A percentile compares a stretch with the other conserved stretches of the same genome.
phyloP scores from a whole-genome alignment of 2,113 vertebrate genomes.

The Antechinus flavipes region DNA sequence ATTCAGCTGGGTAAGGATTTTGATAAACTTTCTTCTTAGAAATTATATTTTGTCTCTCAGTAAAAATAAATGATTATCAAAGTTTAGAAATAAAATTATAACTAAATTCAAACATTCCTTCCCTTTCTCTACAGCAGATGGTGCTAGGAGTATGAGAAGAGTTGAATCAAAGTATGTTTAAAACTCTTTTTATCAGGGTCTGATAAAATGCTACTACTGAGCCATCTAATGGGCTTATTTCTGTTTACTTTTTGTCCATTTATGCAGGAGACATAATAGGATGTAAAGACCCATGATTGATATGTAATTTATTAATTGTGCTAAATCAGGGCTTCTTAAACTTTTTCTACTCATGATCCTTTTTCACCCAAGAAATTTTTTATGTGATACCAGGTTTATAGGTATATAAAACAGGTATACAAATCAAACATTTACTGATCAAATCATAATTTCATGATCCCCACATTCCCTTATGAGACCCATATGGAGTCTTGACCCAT shows the following conservation, averaged over 20 bases:
- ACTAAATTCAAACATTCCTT: conserved; percentile 6
- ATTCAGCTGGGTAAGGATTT: background rate
- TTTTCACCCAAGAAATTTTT: too few relatives aligned
- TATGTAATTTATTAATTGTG: background rate
- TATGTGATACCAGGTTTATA: too few relatives aligned
- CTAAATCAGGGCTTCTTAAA: too few relatives aligned
- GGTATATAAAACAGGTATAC: too few relatives aligned
- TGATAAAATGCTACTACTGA: background rate
- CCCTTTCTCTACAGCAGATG: conserved; percentile 74
- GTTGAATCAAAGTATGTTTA: background rate
- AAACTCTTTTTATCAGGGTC: background rate
- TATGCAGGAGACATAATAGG: background rate
- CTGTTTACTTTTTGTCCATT: background rate
- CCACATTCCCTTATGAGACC: too few relatives aligned
- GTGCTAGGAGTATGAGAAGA: conserved; percentile 67
- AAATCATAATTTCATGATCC: too few relatives aligned
- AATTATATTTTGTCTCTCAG: background rate
- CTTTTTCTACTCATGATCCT: too few relatives aligned
- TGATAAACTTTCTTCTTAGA: background rate
- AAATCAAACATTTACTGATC: too few relatives aligned
- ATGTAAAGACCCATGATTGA: background rate
- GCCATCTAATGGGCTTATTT: background rate
- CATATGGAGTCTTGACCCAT: too few relatives aligned
- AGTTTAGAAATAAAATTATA: background rate
- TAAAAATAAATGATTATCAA: background rate